A percentile compares a stretch with the other conserved stretches of the same genome.
phyloP scores from a whole-genome alignment of 2,888 invertebrate genomes.

The Megaustenia siamemsis region DNA sequence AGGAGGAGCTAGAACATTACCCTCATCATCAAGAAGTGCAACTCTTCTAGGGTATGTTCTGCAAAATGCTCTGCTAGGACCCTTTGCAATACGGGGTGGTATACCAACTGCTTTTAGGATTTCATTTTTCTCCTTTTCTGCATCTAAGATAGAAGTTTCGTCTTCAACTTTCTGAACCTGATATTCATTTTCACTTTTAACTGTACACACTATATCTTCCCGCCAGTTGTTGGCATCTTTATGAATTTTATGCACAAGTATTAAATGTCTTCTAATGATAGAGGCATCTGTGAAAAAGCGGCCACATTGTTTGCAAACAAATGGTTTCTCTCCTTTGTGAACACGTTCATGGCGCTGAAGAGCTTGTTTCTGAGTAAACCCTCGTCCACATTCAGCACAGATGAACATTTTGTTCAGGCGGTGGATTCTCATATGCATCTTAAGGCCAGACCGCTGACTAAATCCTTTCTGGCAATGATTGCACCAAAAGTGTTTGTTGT shows the following conservation, averaged over 20 bases:
- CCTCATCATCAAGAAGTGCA: constrained; percentile 49
- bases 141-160: constrained; percentile 18
- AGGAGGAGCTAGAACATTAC: constrained; percentile 52
- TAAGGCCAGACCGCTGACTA: constrained; percentile 78
- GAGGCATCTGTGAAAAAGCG: constrained; percentile 76
- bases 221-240: constrained; percentile 68
- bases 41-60: constrained; percentile 51
- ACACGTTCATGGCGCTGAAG: constrained; percentile 80
- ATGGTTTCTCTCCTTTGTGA: constrained; percentile 79
- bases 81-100: constrained; percentile 32
- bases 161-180: constrained; percentile 57
- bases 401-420: constrained; percentile 76
- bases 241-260: constrained; percentile 70
- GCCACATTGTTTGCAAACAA: constrained; percentile 79
- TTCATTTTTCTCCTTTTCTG: constrained; percentile 47
- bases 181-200: constrained; percentile 53
- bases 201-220: constrained; percentile 65
- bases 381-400: constrained; percentile 79
- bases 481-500: constrained; percentile 78
- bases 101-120: constrained; percentile 35
- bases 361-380: constrained; percentile 80
- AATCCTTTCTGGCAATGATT: constrained; percentile 77
- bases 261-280: constrained; percentile 69
- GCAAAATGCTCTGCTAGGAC: constrained; percentile 51
- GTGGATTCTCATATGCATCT: constrained; percentile 80